phyloP scores from a whole-genome alignment of 2,113 vertebrate genomes.

The Syrrhaptes paradoxus region DNA sequence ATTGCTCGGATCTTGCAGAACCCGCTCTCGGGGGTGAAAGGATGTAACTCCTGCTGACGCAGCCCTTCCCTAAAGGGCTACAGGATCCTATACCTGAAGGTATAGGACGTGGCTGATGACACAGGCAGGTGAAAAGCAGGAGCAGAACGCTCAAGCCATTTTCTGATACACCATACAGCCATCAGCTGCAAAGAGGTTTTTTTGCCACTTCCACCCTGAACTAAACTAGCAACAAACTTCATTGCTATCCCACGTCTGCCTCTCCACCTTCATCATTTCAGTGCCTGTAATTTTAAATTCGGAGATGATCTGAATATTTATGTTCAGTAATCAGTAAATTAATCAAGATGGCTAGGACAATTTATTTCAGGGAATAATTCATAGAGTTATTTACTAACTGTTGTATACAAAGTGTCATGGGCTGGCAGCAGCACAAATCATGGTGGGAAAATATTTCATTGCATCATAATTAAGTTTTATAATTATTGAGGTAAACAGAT shows the following conservation, averaged over 20 bases:
- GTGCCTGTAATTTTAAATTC: constrained; percentile 38
- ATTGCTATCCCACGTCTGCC: background rate
- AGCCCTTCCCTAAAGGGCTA: background rate
- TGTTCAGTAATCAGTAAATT: constrained; percentile 54
- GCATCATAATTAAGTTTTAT: constrained; percentile 44
- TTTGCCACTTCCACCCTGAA: background rate
- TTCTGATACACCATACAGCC: background rate
- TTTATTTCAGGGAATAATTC: constrained; percentile 55
- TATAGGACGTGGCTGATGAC: background rate
- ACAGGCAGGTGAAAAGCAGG: background rate
- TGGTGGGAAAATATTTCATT: constrained; percentile 49
- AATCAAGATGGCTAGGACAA: constrained; percentile 38
- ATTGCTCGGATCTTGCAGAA: background rate
- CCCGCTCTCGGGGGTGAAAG: background rate
- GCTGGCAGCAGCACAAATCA: constrained; percentile 43
- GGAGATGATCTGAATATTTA: constrained; percentile 59
- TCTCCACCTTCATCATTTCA: background rate
- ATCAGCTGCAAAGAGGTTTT: background rate
- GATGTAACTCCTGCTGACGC: background rate
- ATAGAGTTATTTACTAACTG: constrained; percentile 26
- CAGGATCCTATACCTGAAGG: background rate
- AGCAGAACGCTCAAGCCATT: background rate
- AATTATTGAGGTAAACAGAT: constrained; percentile 53
- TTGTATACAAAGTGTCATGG: constrained; percentile 11
- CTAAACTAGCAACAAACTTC: background rate